A percentile compares a stretch with the other conserved stretches of the same genome.
Evolutionary conservation across 2,888 invertebrate species (phyloP).

Genomic region (Sphaerophoria rueppellii): DNA sequence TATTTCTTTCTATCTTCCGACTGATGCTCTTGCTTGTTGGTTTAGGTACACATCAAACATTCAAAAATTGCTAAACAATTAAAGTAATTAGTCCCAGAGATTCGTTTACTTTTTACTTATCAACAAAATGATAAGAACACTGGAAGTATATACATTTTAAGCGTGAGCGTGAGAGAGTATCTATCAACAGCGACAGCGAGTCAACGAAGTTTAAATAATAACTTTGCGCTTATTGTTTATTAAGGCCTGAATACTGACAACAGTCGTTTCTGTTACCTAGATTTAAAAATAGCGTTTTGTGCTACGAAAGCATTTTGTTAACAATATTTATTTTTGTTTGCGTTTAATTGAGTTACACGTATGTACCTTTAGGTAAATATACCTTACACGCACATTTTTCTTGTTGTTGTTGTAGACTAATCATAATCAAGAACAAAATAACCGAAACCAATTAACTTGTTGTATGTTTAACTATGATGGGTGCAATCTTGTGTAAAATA

Average conservation of each 20-base stretch:
- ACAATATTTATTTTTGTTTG: neutral
- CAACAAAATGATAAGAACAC: slow-evolving; percentile 44
- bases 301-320: slow-evolving; percentile 36
- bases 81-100: slow-evolving; percentile 23
- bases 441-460: slow-evolving; percentile 4
- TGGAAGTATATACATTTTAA: neutral
- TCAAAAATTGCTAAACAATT: neutral
- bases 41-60: neutral
- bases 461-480: neutral
- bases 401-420: neutral
- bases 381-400: slow-evolving; percentile 33
- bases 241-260: slow-evolving; percentile 31
- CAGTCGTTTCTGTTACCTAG: slow-evolving; percentile 4
- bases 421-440: neutral
- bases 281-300: slow-evolving; percentile 22
- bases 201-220: slow-evolving; percentile 40
- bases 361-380: slow-evolving; percentile 24
- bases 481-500: slow-evolving; percentile 2
- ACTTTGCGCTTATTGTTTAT: slow-evolving; percentile 51
- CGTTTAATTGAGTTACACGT: neutral
- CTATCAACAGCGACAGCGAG: slow-evolving; percentile 16
- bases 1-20: too few species aligned
- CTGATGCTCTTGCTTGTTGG: too few species aligned
- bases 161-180: slow-evolving; percentile 40
- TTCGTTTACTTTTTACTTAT: slow-evolving; percentile 38